phyloP scores from a whole-genome alignment of 2,797 vertebrate genomes.

The Brachyrhaphis roseni region DNA sequence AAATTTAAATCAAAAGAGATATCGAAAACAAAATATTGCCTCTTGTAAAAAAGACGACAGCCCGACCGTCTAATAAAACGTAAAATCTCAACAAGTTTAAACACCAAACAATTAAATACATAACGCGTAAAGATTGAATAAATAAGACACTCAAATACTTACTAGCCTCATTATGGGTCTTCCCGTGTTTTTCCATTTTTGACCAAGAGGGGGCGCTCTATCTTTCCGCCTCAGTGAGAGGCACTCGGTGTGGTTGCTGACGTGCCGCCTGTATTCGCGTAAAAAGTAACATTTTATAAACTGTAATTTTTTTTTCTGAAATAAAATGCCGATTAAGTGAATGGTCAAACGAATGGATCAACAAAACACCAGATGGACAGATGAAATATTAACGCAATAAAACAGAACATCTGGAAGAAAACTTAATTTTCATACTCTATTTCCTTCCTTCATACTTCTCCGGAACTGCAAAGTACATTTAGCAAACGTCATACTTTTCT shows the following conservation, averaged over 20 bases:
- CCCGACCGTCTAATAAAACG: neutral
- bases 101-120: neutral
- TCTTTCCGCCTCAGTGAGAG: neutral
- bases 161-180: neutral
- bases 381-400: neutral
- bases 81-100: neutral
- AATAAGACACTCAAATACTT: neutral
- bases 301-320: no score
- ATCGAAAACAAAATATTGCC: neutral
- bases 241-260: no score
- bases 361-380: neutral
- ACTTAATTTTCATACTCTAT: neutral
- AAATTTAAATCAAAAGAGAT: no score
- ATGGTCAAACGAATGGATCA: neutral
- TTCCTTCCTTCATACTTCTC: neutral
- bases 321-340: no score
- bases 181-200: neutral
- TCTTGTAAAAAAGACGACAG: neutral
- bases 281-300: neutral
- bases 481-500: neutral
- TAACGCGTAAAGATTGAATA: neutral
- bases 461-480: neutral
- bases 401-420: neutral
- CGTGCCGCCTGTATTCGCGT: neutral
- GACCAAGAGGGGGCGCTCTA: neutral